Percentiles rank a stretch among this genome's conserved stretches.
phyloP scores from a whole-genome alignment of 1,140 invertebrate species.

The Trachelipus rathkii region DNA sequence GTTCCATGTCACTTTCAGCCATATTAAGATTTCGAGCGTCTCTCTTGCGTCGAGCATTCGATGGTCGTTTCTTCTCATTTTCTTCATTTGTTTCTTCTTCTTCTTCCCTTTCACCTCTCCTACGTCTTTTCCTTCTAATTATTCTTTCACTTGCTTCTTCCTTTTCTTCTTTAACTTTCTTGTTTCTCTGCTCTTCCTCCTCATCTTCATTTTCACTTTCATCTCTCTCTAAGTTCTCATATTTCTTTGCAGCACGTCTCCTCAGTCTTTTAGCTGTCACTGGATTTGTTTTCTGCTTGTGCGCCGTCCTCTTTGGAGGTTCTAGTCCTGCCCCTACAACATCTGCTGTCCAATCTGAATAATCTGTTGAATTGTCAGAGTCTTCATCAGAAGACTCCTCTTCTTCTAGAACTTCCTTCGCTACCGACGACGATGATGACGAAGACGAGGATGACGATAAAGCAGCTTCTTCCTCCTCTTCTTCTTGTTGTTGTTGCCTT shows the following conservation, averaged over 20 bases:
- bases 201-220: constrained; percentile 28
- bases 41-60: constrained; percentile 7
- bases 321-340: constrained; percentile 65
- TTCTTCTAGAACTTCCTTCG: constrained; percentile 24
- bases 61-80: not conserved
- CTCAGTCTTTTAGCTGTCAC: constrained; percentile 48
- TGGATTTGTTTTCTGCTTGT: constrained; percentile 46
- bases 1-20: constrained; percentile 28
- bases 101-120: constrained; percentile 85
- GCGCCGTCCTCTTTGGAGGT: constrained; percentile 67
- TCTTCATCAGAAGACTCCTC: constrained; percentile 38
- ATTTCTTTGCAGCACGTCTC: constrained; percentile 27
- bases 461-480: not conserved
- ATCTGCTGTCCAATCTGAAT: constrained; percentile 90
- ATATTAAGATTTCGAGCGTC: constrained; percentile 23
- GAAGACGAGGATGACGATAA: not conserved
- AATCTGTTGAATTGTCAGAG: constrained; percentile 60
- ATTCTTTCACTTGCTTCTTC: constrained; percentile 59
- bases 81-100: constrained; percentile 80
- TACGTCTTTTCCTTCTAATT: constrained; percentile 92
- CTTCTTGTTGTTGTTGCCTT: not conserved
- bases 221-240: constrained; percentile 31
- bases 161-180: constrained; percentile 42
- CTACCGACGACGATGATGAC: not conserved
- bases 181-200: constrained; percentile 29